phyloP scores from a whole-genome alignment of 2,113 vertebrate species.

The Peromyscus polionotus region DNA sequence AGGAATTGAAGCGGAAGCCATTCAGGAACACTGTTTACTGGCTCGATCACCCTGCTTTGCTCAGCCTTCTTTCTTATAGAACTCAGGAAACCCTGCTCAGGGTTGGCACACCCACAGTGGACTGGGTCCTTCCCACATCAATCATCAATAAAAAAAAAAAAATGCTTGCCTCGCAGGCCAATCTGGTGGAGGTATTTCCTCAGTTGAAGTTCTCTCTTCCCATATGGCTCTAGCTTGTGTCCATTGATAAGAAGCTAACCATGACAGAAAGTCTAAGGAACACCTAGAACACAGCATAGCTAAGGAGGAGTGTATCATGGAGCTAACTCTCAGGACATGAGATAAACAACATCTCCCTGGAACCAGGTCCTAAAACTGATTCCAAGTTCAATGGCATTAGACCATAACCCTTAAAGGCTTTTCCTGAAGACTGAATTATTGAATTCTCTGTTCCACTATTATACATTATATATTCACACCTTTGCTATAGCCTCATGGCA shows the following conservation, averaged over 20 bases:
- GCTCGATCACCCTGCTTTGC: neutral
- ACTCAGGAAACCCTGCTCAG: neutral
- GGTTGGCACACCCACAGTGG: neutral
- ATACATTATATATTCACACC: neutral
- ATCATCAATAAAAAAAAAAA: neutral
- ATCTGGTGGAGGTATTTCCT: neutral
- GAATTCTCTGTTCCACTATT: slow-evolving; percentile 8
- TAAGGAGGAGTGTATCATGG: neutral
- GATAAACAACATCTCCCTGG: neutral
- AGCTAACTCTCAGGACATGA: neutral
- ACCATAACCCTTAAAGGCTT: neutral
- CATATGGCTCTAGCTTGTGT: neutral
- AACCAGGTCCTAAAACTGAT: neutral
- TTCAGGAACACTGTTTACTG: neutral
- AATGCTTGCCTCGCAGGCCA: neutral
- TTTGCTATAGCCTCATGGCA: neutral
- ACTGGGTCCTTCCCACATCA: neutral
- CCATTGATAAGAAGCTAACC: neutral
- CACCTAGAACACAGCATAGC: neutral
- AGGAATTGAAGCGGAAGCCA: neutral
- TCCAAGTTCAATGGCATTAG: neutral
- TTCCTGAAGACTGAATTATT: neutral
- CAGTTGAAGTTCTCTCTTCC: neutral
- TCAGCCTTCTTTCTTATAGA: neutral
- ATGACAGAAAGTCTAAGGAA: neutral